phyloP scores from a whole-genome alignment of 2,797 vertebrate species.

The Sus cebifrons region DNA sequence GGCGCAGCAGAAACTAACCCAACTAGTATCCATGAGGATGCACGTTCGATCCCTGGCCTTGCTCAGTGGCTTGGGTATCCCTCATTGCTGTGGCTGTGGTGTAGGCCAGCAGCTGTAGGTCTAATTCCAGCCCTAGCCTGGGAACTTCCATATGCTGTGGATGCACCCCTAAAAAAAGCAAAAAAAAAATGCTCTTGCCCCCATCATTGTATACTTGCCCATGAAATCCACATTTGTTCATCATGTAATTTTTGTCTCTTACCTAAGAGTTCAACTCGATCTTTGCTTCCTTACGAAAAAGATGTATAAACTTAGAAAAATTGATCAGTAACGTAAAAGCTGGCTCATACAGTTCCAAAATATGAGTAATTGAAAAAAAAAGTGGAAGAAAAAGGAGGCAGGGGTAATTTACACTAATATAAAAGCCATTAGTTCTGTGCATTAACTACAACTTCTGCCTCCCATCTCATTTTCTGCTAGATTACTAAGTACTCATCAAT shows the following conservation, averaged over 20 bases:
- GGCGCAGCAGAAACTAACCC: no score
- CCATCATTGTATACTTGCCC: background rate
- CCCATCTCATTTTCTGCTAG: constrained; percentile 28
- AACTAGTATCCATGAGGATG: no score
- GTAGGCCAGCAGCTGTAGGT: no score
- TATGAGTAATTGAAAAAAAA: background rate
- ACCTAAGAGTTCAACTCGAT: background rate
- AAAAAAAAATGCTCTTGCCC: no score
- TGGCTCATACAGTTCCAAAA: constrained; percentile 37
- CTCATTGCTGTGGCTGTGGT: no score
- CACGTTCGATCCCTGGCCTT: no score
- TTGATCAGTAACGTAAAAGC: constrained; percentile 26
- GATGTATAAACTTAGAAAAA: constrained; percentile 18
- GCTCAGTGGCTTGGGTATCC: no score
- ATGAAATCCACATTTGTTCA: background rate
- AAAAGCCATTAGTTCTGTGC: constrained; percentile 17
- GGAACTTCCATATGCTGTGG: no score
- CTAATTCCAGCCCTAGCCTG: no score
- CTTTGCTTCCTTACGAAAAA: constrained; percentile 36
- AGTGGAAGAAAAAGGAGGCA: background rate
- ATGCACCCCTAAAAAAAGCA: no score
- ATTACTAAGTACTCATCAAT: background rate
- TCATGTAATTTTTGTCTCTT: constrained; percentile 36
- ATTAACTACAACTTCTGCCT: constrained; percentile 37
- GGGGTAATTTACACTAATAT: constrained; percentile 27